Evolutionary conservation across 64 coral and sea anemone species (phyloP).

Genomic region (Actinia equina): DNA sequence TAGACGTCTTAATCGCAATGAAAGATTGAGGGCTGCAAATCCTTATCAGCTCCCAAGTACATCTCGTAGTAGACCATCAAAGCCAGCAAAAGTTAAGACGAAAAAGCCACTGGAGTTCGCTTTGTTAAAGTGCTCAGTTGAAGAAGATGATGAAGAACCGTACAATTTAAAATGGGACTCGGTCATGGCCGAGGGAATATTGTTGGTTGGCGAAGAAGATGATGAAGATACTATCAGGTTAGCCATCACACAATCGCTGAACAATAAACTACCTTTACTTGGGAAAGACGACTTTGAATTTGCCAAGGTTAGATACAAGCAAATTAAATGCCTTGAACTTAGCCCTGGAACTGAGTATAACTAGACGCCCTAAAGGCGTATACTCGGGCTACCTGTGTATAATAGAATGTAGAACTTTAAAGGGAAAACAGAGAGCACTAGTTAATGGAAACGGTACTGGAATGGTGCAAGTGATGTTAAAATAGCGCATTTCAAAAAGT

Average conservation of each 20-base stretch:
- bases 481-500: too few species aligned
- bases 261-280: conserved; percentile 24
- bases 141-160: conserved; percentile 22
- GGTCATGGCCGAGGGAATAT: conserved; percentile 18
- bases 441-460: too few species aligned
- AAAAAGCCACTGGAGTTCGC: conserved; percentile 62
- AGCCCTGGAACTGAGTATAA: not conserved
- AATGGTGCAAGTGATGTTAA: too few species aligned
- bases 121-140: conserved; percentile 30
- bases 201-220: conserved; percentile 54
- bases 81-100: not conserved
- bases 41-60: not conserved
- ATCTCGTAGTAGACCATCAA: not conserved
- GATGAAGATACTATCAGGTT: conserved; percentile 50
- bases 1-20: conserved; percentile 30
- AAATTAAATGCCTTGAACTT: not conserved
- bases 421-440: too few species aligned
- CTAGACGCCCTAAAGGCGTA: too few species aligned
- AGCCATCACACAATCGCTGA: conserved; percentile 27
- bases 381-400: too few species aligned
- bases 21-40: conserved; percentile 52
- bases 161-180: conserved; percentile 45
- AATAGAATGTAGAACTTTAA: too few species aligned
- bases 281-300: not conserved
- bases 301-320: not conserved